phyloP scores from a whole-genome alignment of 2,797 vertebrate genomes.

The Parauchenoglanis punctatus region DNA sequence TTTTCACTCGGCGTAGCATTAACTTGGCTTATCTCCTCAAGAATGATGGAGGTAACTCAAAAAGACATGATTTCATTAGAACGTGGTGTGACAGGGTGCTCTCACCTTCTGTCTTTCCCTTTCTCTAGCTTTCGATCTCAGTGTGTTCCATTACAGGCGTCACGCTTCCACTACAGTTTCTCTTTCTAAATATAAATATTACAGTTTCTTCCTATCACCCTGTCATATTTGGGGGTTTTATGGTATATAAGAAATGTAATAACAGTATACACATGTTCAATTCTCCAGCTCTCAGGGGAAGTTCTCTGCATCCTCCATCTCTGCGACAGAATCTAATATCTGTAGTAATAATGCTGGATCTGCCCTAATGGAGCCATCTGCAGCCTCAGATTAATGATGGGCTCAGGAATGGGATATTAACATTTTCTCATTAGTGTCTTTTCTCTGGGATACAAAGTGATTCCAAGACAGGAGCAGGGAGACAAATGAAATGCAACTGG shows the following conservation, averaged over 20 bases:
- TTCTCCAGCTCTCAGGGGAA: conserved; percentile 72
- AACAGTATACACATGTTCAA: conserved; percentile 74
- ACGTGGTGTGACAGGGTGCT: background rate
- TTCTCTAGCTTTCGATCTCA: background rate
- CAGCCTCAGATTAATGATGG: conserved; percentile 76
- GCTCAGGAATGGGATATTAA: conserved; percentile 74
- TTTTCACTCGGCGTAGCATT: background rate
- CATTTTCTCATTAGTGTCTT: conserved; percentile 67
- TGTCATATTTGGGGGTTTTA: conserved; percentile 23
- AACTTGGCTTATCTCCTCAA: background rate
- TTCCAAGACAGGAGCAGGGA: conserved; percentile 18
- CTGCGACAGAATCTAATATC: conserved; percentile 75
- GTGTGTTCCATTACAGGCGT: conserved; percentile 25
- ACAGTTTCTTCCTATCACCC: conserved; percentile 15
- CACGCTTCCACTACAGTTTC: conserved; percentile 27
- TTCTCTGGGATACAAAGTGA: conserved; percentile 38
- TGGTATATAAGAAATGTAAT: conserved; percentile 67
- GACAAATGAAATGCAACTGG: conserved; percentile 42
- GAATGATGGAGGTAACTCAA: conserved; percentile 35
- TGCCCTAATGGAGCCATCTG: conserved; percentile 73
- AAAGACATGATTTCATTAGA: conserved; percentile 36
- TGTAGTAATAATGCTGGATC: conserved; percentile 76
- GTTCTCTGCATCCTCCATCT: conserved; percentile 67
- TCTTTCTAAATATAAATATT: conserved; percentile 45
- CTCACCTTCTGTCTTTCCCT: background rate